phyloP scores from a whole-genome alignment of 2,888 invertebrate species.

The Laothoe populi region DNA sequence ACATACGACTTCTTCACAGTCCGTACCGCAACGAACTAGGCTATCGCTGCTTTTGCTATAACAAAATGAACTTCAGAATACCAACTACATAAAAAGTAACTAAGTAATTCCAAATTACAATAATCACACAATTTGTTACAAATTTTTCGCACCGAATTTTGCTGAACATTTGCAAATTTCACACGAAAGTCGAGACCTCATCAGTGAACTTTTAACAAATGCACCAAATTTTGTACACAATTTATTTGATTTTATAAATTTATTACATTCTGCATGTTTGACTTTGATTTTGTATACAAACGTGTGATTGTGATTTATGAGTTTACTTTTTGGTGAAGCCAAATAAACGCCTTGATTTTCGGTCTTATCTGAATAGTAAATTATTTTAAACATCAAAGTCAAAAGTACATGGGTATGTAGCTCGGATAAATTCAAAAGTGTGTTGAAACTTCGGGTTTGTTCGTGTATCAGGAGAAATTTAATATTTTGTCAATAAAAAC shows the following conservation, averaged over 20 bases:
- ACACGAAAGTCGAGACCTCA: slow-evolving; percentile 23
- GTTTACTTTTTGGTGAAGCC: slow-evolving; percentile 10
- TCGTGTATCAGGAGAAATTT: too few relatives aligned
- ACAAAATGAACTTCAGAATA: too few relatives aligned
- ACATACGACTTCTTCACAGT: too few relatives aligned
- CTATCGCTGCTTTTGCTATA: too few relatives aligned
- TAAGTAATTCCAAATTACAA: background rate
- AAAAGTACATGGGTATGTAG: too few relatives aligned
- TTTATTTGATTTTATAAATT: slow-evolving; percentile 22
- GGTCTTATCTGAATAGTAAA: background rate
- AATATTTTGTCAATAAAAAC: too few relatives aligned
- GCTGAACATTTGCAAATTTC: slow-evolving; percentile 23
- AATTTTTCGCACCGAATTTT: slow-evolving; percentile 13
- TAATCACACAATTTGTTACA: slow-evolving; percentile 1
- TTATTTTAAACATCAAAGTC: background rate
- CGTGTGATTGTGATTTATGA: slow-evolving; percentile 23
- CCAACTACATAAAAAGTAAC: background rate
- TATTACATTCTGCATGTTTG: slow-evolving; percentile 10
- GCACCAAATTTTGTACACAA: slow-evolving; percentile 17
- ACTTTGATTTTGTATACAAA: slow-evolving; percentile 24
- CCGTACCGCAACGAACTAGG: too few relatives aligned
- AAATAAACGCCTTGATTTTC: background rate
- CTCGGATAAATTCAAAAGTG: too few relatives aligned
- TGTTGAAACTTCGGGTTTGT: too few relatives aligned
- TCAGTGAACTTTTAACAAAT: slow-evolving; percentile 26